These are phyloP conservation scores for Eucera pruinosa DNA, from an alignment of 2,888 invertebrate genomes.

Conservation along the genomic window DNA sequence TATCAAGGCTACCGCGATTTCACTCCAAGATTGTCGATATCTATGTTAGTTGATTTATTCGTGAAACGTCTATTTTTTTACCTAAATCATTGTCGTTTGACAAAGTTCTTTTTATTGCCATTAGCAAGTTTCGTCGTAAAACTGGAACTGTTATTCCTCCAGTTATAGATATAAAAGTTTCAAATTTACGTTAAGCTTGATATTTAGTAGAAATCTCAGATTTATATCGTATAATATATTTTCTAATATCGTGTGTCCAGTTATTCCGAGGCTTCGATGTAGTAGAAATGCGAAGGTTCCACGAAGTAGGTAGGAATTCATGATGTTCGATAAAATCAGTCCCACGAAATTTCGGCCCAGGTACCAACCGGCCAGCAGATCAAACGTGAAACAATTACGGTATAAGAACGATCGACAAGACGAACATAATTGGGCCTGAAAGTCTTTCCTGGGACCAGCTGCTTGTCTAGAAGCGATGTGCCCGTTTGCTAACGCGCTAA, in stretches of 20 bases:
- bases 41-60: constrained; percentile 43
- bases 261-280: neutral
- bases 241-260: neutral
- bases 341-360: constrained; percentile 17
- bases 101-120: neutral
- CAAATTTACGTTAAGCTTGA: too few species aligned
- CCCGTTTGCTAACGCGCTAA: constrained; percentile 75
- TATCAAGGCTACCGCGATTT: constrained; percentile 59
- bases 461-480: constrained; percentile 61
- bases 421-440: constrained; percentile 57
- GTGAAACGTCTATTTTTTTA: too few species aligned
- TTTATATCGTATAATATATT: too few species aligned
- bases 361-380: constrained; percentile 22
- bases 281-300: constrained; percentile 4
- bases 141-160: too few species aligned
- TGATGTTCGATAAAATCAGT: constrained; percentile 37
- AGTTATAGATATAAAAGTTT: too few species aligned
- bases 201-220: too few species aligned
- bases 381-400: constrained; percentile 59
- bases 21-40: constrained; percentile 48
- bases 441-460: constrained; percentile 63
- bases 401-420: constrained; percentile 47
- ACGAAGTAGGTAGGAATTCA: neutral
- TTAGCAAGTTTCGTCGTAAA: neutral
- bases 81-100: neutral